A percentile compares a stretch with the other conserved stretches of the same genome.
Evolutionary conservation across 2,113 vertebrate species (phyloP).

Genomic region (Forbesichthys papilliferus): DNA sequence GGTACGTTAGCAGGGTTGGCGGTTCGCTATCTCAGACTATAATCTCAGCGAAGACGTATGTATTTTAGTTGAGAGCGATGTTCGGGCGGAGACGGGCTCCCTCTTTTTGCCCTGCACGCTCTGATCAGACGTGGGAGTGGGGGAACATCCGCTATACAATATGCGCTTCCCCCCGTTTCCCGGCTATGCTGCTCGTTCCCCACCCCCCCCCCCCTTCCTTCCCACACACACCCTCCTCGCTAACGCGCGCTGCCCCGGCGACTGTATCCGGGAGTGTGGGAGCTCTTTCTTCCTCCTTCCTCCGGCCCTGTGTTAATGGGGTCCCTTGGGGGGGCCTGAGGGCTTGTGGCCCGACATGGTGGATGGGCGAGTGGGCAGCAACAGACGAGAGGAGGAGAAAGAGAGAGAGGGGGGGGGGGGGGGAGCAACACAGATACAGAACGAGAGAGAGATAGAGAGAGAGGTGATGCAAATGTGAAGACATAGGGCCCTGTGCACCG

Average conservation of each 20-base stretch:
- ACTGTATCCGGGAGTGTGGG: constrained; percentile 38
- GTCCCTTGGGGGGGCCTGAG: not conserved
- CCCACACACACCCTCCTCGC: not conserved
- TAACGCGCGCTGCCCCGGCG: constrained; percentile 4
- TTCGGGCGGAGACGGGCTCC: no score
- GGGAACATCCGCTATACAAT: no score
- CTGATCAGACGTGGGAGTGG: no score
- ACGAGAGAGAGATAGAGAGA: not conserved
- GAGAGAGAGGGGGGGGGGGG: no score
- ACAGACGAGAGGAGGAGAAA: constrained; percentile 31
- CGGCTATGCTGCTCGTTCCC: not conserved
- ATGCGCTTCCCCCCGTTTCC: no score
- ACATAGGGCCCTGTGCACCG: constrained; percentile 54
- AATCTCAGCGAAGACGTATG: no score
- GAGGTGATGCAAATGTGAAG: constrained; percentile 73
- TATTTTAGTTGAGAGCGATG: no score
- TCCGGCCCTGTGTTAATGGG: constrained; percentile 53
- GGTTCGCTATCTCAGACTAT: no score
- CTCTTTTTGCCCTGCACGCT: no score
- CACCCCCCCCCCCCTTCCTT: not conserved
- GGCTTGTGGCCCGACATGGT: constrained; percentile 41
- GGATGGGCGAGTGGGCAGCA: constrained; percentile 54
- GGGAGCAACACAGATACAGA: no score
- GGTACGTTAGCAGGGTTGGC: no score
- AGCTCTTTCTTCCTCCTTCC: constrained; percentile 51